Percentiles rank a stretch among this genome's conserved stretches.
Conservation (phyloP, 2,797 vertebrate species). For the Chlorospingus flavigularis region DNA sequence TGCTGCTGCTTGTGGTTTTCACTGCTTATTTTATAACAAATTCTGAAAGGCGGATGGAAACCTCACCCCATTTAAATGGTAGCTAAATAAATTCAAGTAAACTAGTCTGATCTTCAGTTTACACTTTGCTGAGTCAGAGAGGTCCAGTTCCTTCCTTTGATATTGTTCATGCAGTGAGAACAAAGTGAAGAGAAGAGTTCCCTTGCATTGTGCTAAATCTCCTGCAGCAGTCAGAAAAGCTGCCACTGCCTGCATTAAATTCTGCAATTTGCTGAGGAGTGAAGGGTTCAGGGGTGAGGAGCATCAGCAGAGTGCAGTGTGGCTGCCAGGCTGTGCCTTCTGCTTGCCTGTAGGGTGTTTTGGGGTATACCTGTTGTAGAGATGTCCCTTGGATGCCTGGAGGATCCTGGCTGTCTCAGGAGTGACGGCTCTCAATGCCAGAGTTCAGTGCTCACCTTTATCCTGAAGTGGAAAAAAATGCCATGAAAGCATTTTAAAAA, state of each 20-base stretch:
- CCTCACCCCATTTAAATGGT: neutral
- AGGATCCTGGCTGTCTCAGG: neutral
- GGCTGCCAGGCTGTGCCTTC: neutral
- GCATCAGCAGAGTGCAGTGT: neutral
- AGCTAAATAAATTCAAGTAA: neutral
- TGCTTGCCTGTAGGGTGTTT: neutral
- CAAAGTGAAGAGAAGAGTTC: neutral
- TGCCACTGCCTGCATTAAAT: neutral
- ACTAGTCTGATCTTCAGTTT: neutral
- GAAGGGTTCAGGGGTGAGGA: neutral
- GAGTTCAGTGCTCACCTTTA: neutral
- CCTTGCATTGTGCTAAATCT: neutral
- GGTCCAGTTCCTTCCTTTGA: neutral
- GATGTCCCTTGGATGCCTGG: neutral
- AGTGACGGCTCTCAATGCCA: accelerated
- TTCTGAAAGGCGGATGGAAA: neutral
- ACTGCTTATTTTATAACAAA: neutral
- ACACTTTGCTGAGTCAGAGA: neutral
- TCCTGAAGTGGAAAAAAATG: neutral
- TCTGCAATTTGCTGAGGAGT: neutral
- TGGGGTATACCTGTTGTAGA: neutral
- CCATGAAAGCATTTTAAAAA: neutral
- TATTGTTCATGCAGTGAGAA: neutral
- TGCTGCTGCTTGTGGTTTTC: neutral
- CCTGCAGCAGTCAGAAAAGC: neutral